phyloP scores from a whole-genome alignment of 2,888 invertebrate genomes.

The Apodemia hepburni region DNA sequence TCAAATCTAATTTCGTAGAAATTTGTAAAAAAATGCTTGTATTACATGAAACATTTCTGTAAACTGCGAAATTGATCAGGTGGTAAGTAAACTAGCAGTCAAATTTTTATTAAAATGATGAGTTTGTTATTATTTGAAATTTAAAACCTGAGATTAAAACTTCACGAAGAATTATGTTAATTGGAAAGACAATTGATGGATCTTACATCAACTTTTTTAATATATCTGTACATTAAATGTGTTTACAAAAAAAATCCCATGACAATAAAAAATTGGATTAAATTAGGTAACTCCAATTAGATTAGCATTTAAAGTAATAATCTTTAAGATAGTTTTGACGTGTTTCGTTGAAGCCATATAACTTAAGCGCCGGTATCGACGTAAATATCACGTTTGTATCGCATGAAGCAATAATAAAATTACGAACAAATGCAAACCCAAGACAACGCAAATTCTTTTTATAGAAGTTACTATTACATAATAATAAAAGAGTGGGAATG shows the following conservation, averaged over 20 bases:
- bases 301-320: slow-evolving; percentile 3
- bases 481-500: not conserved
- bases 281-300: not conserved
- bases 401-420: not conserved
- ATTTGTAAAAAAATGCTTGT: no score
- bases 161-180: no score
- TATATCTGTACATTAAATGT: no score
- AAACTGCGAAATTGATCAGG: no score
- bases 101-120: no score
- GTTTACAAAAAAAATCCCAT: not conserved
- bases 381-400: not conserved
- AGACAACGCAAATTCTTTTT: not conserved
- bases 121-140: no score
- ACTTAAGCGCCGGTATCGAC: slow-evolving; percentile 2
- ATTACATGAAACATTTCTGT: no score
- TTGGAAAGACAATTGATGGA: no score
- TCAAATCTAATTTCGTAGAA: no score
- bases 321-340: slow-evolving; percentile 10
- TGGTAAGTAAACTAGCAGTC: no score
- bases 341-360: not conserved
- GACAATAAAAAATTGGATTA: not conserved
- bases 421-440: not conserved
- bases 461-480: not conserved
- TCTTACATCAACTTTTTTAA: no score
- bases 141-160: no score